Evolutionary conservation across 2,888 invertebrate species (phyloP).

Genomic region (Drosophila prolongata): DNA sequence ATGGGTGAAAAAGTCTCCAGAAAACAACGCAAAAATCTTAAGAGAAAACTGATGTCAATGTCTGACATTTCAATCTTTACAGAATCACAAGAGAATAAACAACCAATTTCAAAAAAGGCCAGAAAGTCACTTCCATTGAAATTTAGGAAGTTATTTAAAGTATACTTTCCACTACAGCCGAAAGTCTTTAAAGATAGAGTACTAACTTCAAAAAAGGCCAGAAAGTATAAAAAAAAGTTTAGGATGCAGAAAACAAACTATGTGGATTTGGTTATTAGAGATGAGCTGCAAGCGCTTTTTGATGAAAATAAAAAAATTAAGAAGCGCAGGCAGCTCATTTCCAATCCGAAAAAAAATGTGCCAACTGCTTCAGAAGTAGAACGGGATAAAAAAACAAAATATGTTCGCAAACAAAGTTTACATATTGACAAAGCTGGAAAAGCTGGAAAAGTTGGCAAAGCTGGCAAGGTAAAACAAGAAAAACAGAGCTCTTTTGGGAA

Average conservation of each 20-base stretch:
- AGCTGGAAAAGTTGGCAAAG: too few species aligned
- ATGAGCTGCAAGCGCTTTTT: not conserved
- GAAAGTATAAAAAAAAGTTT: not conserved
- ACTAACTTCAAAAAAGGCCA: not conserved
- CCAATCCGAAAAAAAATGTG: not conserved
- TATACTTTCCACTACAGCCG: not conserved
- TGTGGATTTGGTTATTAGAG: not conserved
- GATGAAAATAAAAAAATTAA: not conserved
- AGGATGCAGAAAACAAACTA: not conserved
- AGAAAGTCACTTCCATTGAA: not conserved
- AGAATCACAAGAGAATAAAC: too few species aligned
- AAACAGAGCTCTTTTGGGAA: too few species aligned
- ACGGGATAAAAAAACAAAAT: not conserved
- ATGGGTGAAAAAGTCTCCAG: not conserved
- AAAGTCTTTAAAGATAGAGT: not conserved
- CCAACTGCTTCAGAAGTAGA: not conserved
- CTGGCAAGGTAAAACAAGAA: too few species aligned
- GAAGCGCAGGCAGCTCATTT: too few species aligned
- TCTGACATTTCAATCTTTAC: not conserved
- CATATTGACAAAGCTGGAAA: too few species aligned
- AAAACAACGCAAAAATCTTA: not conserved
- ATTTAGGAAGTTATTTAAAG: not conserved
- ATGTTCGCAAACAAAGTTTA: too few species aligned
- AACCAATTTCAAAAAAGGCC: not conserved
- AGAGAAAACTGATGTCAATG: too few species aligned